Percentiles rank a stretch among this genome's conserved stretches.
phyloP scores from a whole-genome alignment of 53 echinoderm and acorn worm species.

The Paracentrotus lividus region DNA sequence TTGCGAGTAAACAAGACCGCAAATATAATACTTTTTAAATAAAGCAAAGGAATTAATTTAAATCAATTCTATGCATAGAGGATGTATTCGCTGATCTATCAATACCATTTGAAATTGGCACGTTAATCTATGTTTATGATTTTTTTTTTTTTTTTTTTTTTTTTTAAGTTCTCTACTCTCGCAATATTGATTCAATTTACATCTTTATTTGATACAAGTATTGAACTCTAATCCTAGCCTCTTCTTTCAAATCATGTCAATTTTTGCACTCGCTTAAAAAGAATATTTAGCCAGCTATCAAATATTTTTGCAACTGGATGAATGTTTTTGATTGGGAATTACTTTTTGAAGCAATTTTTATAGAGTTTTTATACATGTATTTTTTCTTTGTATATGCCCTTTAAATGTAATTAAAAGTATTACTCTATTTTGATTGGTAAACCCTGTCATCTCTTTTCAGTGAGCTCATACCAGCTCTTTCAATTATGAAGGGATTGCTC shows the following conservation, averaged over 20 bases:
- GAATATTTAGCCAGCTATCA: no score
- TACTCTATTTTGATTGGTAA: conserved; percentile 24
- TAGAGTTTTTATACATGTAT: no score
- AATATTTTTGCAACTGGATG: no score
- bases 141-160: no score
- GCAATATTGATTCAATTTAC: no score
- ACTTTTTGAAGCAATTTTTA: no score
- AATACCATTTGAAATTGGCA: neutral
- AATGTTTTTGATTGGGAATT: no score
- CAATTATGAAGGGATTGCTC: conserved; percentile 32
- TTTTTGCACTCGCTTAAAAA: no score
- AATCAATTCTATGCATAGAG: conserved; percentile 10
- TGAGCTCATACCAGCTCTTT: conserved; percentile 32
- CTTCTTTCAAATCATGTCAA: no score
- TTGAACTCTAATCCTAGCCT: no score
- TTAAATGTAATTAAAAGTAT: conserved; percentile 3
- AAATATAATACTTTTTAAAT: neutral
- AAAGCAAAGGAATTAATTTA: neutral
- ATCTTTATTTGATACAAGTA: no score
- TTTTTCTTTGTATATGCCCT: conserved; percentile 25
- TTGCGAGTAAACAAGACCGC: neutral
- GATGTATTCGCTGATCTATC: neutral
- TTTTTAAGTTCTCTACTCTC: no score
- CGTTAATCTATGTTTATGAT: neutral
- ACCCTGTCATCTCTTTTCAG: neutral